Evolutionary conservation across 2,888 invertebrate species (phyloP), one percentile per base, ranked within the genome.

Genomic region (Poecilobothrus nobilitatus): DNA sequence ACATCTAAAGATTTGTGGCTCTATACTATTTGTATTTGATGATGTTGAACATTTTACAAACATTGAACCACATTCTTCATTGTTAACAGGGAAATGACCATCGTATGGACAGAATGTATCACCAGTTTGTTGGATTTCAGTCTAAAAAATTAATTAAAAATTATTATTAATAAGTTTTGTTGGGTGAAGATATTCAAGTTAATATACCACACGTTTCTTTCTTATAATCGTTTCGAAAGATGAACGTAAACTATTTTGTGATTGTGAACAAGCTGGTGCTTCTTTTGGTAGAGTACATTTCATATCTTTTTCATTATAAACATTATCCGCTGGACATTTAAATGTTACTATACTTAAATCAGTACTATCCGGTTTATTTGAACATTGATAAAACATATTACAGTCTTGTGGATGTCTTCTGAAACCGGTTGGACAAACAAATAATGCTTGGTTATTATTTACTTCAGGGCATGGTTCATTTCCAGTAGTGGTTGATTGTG

Each of bases 381-480:
- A 89, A 75, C 93, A 94, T 79, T 93, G 93, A 78, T 94, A 94
- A 82, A 93, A 92, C 74, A 91, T 80, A 76, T 91, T 90, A 75
- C 93, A 93, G 76, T 89, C 88, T 78, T 90, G 91, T 0, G 93
- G 92, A 84, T 94, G 92, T 72, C 91, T 84, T 76, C 86, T 86
- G 81, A 94, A 93, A 61, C 92, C 92, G 8, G 92, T 91, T 10
- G 93, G 93, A 77, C 93, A 94, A 2, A 91, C 86, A 69, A 89
- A 85, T 18, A 88, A 81, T 72, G 88, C 84, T 81, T 93, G 92
- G 71, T 90, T 88, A 22, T 87, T 86, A 6, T 73, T 75, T 8
- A 74, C 76, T 34, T 75, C 37, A 1, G 80, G 81, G 34, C 81
- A 80, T 4, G 78, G 77, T 27, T 72, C 72, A 18, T 67, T 70